phyloP scores from a whole-genome alignment of 2,797 vertebrate species.

The Danio aesculapii region DNA sequence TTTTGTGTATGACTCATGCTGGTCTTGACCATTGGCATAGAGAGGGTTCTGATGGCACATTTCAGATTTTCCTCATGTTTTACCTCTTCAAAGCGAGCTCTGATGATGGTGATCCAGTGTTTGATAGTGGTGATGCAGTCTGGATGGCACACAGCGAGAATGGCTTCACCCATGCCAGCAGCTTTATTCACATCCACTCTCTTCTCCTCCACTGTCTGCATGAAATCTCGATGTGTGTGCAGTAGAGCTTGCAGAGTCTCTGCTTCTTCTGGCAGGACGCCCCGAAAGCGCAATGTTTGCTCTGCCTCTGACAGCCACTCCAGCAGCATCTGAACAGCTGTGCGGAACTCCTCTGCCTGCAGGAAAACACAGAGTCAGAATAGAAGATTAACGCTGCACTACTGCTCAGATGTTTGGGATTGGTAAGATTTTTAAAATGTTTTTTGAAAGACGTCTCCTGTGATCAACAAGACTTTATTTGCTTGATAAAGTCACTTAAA shows the following conservation, averaged over 20 bases:
- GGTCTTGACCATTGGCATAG: background rate
- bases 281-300: slow-evolving; percentile 95
- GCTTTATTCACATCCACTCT: slow-evolving; percentile 88
- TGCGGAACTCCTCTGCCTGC: slow-evolving; percentile 97
- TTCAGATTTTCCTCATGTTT: too few relatives aligned
- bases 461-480: too few relatives aligned
- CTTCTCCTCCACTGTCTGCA: slow-evolving; percentile 97
- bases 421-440: too few relatives aligned
- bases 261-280: slow-evolving; percentile 92
- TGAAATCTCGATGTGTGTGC: slow-evolving; percentile 92
- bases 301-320: slow-evolving; percentile 99
- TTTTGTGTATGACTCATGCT: background rate
- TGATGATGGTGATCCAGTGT: slow-evolving; percentile 99
- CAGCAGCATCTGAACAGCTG: slow-evolving; percentile 89
- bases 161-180: slow-evolving; percentile 91
- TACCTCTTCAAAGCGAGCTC: slow-evolving; percentile 97
- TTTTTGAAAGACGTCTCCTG: too few relatives aligned
- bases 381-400: background rate
- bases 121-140: slow-evolving; percentile 98
- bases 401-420: too few relatives aligned
- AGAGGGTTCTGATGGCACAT: background rate
- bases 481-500: too few relatives aligned
- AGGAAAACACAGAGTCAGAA: background rate
- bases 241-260: slow-evolving; percentile 92
- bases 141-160: slow-evolving; percentile 91